phyloP scores from a whole-genome alignment of 1,140 invertebrate species.

The Eumeta japonica region DNA sequence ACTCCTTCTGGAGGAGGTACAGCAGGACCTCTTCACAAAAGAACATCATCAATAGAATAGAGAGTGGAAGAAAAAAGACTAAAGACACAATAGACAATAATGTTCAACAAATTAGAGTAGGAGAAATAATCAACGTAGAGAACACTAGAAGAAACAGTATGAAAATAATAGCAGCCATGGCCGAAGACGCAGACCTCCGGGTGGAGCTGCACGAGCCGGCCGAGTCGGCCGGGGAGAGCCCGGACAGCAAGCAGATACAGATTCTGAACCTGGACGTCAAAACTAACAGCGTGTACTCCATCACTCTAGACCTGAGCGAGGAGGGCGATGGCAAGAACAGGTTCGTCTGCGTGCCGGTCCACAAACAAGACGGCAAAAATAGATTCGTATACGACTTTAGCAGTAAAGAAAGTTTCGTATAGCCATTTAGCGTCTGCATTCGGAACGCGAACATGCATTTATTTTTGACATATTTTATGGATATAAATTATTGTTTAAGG shows the following conservation, averaged over 20 bases:
- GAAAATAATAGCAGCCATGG: constrained; percentile 48
- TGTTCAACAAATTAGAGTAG: constrained; percentile 40
- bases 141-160: constrained; percentile 54
- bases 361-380: constrained; percentile 35
- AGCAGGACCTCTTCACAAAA: constrained; percentile 50
- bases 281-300: constrained; percentile 48
- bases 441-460: no score
- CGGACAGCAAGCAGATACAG: constrained; percentile 52
- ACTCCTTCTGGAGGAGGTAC: constrained; percentile 55
- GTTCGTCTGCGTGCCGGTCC: constrained; percentile 40
- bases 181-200: constrained; percentile 23
- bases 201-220: constrained; percentile 29
- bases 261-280: constrained; percentile 53
- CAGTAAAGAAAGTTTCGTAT: constrained; percentile 52
- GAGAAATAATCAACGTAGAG: constrained; percentile 51
- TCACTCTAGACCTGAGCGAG: constrained; percentile 44
- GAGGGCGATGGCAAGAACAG: constrained; percentile 33
- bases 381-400: constrained; percentile 55
- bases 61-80: constrained; percentile 40
- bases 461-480: no score
- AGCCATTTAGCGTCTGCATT: no score
- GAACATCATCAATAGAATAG: constrained; percentile 32
- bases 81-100: constrained; percentile 22
- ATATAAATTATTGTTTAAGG: no score
- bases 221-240: no score